Base-by-base conservation (phyloP, 2,113 vertebrate species). In the Aptenodytes forsteri region DNA sequence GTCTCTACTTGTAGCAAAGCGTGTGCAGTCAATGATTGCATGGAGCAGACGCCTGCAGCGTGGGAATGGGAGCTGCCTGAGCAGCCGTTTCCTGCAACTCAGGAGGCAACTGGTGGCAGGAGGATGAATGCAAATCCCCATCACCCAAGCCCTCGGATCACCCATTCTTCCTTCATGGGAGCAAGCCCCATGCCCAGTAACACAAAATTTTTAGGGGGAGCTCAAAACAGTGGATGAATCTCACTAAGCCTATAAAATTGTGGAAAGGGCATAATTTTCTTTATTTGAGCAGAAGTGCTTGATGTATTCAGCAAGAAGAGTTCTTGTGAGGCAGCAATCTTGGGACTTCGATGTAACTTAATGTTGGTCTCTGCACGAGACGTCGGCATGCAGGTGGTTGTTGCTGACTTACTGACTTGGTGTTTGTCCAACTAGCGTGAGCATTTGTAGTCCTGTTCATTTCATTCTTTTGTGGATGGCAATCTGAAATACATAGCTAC, bases 1-100 rank as follows among this genome's bases (percentile, higher is more conserved):
- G n/a, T 30, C 61, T 64, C 6, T 5, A 4, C 20, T 40, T 22
- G 23, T 10, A 25, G 36, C 62, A 38, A 36, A 83, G 47, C 42
- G 14, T 4, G 0, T n/a, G 38, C 27, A 4, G 4, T 22, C 42
- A 5, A 16, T 4, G 44, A 8, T 5, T 7, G 15, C n/a, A 2
- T 2, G 40, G 47, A 54, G 69, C 59, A 32, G 40, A 20, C 10
- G 25, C 36, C 52, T 23, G 19, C 16, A 14, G 49, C 19, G 1
- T 13, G 40, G 59, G 18, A 11, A 9, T 1, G 23, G 59, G 54
- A 65, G 47, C 81, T 44, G 59, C 56, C 79, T 2, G 13, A 38
- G 54, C 50, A 72, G 61, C 70, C 13, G 0, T 16, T 34, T 46
- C 46, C 75, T 16, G 2, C 27, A 11, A 1, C 40, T n/a, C 2